Evolutionary conservation across 2,113 vertebrate species (phyloP).

Genomic region (Delphinapterus leucas): DNA sequence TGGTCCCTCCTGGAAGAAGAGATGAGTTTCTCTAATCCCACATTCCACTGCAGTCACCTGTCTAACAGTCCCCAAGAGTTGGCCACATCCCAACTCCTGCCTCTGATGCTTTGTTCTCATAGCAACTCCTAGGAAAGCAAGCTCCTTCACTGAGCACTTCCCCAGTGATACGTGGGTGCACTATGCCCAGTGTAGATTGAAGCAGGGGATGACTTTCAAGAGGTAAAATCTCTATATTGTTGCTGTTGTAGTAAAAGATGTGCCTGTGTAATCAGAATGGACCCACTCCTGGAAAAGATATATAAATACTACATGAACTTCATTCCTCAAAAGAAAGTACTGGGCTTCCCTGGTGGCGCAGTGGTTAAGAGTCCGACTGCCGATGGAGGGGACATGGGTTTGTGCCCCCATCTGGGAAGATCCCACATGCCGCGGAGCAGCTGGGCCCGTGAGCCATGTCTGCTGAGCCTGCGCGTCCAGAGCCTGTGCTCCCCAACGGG

Average conservation of each 20-base stretch:
- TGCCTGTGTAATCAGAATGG: neutral
- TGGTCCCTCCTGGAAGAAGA: neutral
- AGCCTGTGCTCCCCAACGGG: no score
- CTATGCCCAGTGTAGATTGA: neutral
- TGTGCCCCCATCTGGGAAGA: no score
- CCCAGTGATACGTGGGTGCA: neutral
- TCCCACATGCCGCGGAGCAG: no score
- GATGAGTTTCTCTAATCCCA: neutral
- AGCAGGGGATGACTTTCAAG: neutral
- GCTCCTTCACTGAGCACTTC: neutral
- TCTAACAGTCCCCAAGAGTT: neutral
- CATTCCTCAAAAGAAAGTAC: neutral
- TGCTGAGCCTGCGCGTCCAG: accelerated
- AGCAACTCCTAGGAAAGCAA: neutral
- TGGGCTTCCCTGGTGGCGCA: no score
- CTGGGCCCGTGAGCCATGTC: no score
- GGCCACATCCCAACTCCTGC: neutral
- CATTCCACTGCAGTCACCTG: neutral
- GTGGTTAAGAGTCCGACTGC: no score
- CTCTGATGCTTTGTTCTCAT: neutral
- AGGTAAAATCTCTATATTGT: neutral
- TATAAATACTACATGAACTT: neutral
- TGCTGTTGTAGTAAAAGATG: neutral
- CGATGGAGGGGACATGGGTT: no score
- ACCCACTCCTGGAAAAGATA: neutral